These are phyloP conservation scores for Scaptodrosophila lebanonensis DNA, from an alignment of 1,140 invertebrate genomes.

Conservation along the genomic window DNA sequence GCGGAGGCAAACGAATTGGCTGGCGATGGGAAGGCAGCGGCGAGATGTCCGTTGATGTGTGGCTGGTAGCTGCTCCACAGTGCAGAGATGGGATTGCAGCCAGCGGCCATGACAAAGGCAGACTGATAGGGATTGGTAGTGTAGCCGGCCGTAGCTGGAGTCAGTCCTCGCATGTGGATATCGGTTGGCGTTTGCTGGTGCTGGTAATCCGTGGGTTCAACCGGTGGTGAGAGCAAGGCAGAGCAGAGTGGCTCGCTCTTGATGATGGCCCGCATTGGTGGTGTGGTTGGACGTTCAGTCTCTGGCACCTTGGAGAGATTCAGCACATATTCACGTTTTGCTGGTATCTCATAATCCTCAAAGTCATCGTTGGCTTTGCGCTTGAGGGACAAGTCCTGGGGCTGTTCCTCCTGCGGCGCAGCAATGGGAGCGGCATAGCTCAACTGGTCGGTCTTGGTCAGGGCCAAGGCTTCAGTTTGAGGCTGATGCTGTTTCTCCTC, in stretches of 20 bases:
- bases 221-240: constrained; percentile 47
- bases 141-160: constrained; percentile 50
- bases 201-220: constrained; percentile 49
- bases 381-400: constrained; percentile 82
- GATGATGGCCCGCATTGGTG: background rate
- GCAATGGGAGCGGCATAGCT: background rate
- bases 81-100: constrained; percentile 68
- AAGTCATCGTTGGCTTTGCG: constrained; percentile 45
- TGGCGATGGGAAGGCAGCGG: constrained; percentile 57
- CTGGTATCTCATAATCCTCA: constrained; percentile 52
- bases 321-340: constrained; percentile 66
- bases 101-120: constrained; percentile 67
- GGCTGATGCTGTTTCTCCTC: constrained; percentile 65
- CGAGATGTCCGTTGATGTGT: constrained; percentile 43
- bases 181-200: too few species aligned
- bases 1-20: constrained; percentile 46
- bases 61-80: constrained; percentile 70
- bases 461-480: constrained; percentile 66
- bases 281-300: constrained; percentile 23
- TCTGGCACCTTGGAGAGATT: constrained; percentile 63
- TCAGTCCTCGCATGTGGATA: constrained; percentile 66
- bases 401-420: constrained; percentile 66
- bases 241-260: constrained; percentile 32
- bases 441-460: constrained; percentile 50
- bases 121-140: constrained; percentile 67